Evolutionary conservation across 2,797 vertebrate species (phyloP).

Genomic region (Alcedo atthis): DNA sequence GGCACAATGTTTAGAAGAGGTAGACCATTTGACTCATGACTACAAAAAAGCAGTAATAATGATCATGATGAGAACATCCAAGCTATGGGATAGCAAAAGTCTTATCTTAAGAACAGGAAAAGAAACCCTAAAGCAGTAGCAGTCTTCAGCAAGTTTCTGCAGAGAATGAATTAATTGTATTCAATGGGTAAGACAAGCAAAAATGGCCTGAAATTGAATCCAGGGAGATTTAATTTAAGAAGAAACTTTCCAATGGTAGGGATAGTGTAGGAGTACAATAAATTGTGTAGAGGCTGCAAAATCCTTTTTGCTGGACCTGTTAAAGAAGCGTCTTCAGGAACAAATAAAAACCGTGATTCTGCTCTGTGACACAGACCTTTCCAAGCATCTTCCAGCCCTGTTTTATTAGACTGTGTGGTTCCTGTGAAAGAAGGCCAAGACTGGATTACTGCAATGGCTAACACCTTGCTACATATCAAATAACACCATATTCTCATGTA

Average conservation of each 20-base stretch:
- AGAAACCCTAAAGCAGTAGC: neutral
- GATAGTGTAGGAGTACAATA: neutral
- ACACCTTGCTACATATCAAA: conserved; percentile 60
- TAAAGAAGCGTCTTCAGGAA: neutral
- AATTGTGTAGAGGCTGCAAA: neutral
- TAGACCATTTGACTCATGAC: neutral
- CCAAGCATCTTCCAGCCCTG: neutral
- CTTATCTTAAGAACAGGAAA: neutral
- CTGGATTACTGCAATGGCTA: conserved; percentile 25
- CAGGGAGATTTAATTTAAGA: neutral
- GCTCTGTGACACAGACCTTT: neutral
- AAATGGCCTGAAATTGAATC: neutral
- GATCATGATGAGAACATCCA: neutral
- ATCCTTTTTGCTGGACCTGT: neutral
- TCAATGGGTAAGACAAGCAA: neutral
- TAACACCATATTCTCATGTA: conserved; percentile 49
- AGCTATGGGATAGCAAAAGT: neutral
- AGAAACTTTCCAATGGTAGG: neutral
- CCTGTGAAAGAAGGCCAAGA: conserved; percentile 37
- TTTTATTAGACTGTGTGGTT: neutral
- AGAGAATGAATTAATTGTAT: neutral
- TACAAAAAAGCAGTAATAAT: neutral
- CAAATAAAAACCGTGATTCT: neutral
- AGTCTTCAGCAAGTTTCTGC: neutral
- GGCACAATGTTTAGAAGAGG: neutral